These are phyloP conservation scores for Lasius platythorax DNA, from an alignment of 2,888 invertebrate genomes.

Conservation along the genomic window DNA sequence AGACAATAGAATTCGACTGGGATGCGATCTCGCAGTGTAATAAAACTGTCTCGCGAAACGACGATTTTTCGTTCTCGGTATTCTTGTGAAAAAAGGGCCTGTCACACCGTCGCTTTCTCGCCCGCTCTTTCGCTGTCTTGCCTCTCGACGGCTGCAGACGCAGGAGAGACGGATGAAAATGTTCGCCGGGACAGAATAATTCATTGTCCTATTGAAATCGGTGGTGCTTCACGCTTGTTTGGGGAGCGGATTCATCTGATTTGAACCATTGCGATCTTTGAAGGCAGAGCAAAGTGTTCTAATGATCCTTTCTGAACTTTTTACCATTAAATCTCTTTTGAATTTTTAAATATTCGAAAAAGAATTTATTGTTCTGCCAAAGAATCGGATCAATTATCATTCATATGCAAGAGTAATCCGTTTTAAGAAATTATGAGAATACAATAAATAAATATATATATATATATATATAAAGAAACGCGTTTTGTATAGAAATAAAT, in stretches of 20 bases:
- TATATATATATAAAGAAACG: neutral
- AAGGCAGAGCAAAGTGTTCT: conserved; percentile 57
- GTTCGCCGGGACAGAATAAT: conserved; percentile 82
- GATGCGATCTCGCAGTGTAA: conserved; percentile 64
- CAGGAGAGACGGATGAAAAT: conserved; percentile 80
- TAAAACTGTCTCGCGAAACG: conserved; percentile 73
- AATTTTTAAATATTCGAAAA: conserved; percentile 63
- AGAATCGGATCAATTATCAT: neutral
- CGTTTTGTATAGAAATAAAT: neutral
- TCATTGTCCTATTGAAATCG: conserved; percentile 78
- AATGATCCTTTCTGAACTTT: conserved; percentile 63
- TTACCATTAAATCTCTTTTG: conserved; percentile 66
- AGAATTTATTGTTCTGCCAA: conserved; percentile 42
- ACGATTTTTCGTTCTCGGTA: conserved; percentile 51
- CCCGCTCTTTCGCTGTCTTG: conserved; percentile 63
- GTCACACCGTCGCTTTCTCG: conserved; percentile 41
- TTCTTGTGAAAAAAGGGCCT: conserved; percentile 59
- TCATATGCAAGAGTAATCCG: neutral
- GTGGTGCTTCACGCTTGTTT: conserved; percentile 78
- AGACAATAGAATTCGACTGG: conserved; percentile 24
- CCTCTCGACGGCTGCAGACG: conserved; percentile 54
- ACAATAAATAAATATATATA: neutral
- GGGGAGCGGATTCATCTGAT: conserved; percentile 73
- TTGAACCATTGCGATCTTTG: conserved; percentile 67
- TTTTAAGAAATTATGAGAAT: neutral